Evolutionary conservation across 2,888 invertebrate species (phyloP), one percentile per base, ranked within the genome.

Genomic region (Tortrix viridana): DNA sequence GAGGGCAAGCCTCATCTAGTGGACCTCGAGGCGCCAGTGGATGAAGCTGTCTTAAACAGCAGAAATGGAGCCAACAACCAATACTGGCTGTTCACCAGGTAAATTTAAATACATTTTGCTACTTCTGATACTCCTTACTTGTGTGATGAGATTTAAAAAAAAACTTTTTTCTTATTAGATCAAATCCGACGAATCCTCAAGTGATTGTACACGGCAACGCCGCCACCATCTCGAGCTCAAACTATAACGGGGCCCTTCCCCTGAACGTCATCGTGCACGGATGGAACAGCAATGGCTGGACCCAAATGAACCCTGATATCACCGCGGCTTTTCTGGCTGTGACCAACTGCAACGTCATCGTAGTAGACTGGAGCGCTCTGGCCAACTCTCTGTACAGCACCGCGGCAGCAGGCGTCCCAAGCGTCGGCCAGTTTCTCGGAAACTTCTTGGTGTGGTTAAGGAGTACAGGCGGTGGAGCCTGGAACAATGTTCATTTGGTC

Each of bases 401-500:
- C 1, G 68, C 70, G 12, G 54, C 56, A 2, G 44, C 16, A 2
- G 71, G 73, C 12, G 75, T 75, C 0, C 74, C 76, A 2, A 54
- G 53, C 32, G 71, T 69, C 3, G 75, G 71, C 1, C 66, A 72
- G 19, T 68, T 65, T 56, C 60, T 81, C 6, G 80, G 79, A 4
- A 70, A 77, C 61, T 80, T 81, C 66, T 41, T 85, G 5, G 65
- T 69, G 14, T 84, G 80, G 81, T 74, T 86, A 7, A 64, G 79
- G 26, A 70, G 66, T n/a, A 74, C 69, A 2, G 73, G 67, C 5
- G 83, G 83, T 23, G 80, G 79, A 2, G 72, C 75, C 61, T 82
- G 79, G 76, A 70, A 77, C 56, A 71, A 74, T 3, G 71, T 86
- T 1, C 88, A 86, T 50, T 59, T 86, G 3, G 70, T 85, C 12